phyloP scores from a whole-genome alignment of 2,113 vertebrate genomes.

The Rhynchomys soricoides region DNA sequence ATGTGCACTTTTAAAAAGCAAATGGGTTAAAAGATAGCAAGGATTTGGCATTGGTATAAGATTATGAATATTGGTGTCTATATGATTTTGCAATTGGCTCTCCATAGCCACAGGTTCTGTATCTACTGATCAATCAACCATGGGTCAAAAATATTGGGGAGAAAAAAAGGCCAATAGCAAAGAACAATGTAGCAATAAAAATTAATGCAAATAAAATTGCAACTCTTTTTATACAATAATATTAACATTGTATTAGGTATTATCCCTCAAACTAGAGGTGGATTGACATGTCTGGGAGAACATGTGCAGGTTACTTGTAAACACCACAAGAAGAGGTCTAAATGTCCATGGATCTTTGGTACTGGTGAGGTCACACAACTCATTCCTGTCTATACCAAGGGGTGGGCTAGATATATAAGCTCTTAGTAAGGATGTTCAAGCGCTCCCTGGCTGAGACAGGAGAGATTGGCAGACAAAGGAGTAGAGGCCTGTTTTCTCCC shows the following conservation, averaged over 20 bases:
- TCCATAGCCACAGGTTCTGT: background rate
- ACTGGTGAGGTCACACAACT: too few relatives aligned
- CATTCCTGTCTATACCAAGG: too few relatives aligned
- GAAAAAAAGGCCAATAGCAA: background rate
- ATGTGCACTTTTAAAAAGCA: background rate
- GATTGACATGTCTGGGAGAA: background rate
- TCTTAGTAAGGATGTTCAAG: background rate
- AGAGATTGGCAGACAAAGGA: background rate
- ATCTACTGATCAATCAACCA: background rate
- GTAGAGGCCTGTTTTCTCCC: background rate
- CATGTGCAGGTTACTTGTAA: background rate
- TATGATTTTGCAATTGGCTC: background rate
- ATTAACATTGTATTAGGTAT: background rate
- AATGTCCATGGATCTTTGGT: background rate
- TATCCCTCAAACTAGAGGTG: background rate
- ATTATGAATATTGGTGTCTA: background rate
- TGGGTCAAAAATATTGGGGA: background rate
- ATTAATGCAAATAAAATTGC: background rate
- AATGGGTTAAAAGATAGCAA: constrained; percentile 41
- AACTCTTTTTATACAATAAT: background rate
- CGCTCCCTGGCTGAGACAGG: too few relatives aligned
- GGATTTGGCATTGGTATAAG: background rate
- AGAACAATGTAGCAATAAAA: background rate
- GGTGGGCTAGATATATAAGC: background rate
- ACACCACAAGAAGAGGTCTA: background rate